Percentiles rank a stretch among this genome's conserved stretches.
These are phyloP conservation scores for Argyra leucocephala DNA, from an alignment of 2,888 invertebrate genomes.

Conservation along the genomic window DNA sequence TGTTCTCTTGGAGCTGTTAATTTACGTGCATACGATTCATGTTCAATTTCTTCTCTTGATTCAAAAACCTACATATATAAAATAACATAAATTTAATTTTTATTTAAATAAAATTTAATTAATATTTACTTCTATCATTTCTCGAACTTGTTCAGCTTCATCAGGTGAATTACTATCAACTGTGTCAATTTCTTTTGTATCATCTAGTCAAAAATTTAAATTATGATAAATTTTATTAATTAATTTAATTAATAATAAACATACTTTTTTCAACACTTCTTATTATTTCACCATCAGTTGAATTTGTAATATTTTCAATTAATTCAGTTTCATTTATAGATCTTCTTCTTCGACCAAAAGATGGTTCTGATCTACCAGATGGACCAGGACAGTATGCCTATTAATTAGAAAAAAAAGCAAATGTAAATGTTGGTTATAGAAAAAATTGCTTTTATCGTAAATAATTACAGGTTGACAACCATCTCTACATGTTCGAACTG, in stretches of 20 bases:
- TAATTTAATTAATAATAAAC: slow-evolving; percentile 18
- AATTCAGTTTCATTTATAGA: slow-evolving; percentile 41
- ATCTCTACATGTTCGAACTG: slow-evolving; percentile 77
- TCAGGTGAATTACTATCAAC: slow-evolving; percentile 31
- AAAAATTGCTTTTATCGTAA: not conserved
- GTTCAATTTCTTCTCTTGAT: slow-evolving; percentile 60
- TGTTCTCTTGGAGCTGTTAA: slow-evolving; percentile 57
- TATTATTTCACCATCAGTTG: slow-evolving; percentile 22
- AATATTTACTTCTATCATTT: slow-evolving; percentile 70
- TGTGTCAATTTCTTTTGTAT: slow-evolving; percentile 23
- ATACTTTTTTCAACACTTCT: slow-evolving; percentile 19
- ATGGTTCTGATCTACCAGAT: slow-evolving; percentile 69
- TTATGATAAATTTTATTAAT: slow-evolving; percentile 7
- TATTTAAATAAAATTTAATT: slow-evolving; percentile 8
- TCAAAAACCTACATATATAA: slow-evolving; percentile 61
- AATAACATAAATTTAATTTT: slow-evolving; percentile 4
- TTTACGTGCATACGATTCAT: slow-evolving; percentile 53
- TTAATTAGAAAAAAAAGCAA: slow-evolving; percentile 26
- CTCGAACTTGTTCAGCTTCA: slow-evolving; percentile 67
- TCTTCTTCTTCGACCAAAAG: slow-evolving; percentile 62
- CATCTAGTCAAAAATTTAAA: slow-evolving; percentile 20
- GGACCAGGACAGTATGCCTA: slow-evolving; percentile 74
- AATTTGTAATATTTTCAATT: slow-evolving; percentile 15
- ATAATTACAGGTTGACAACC: slow-evolving; percentile 68
- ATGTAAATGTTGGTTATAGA: slow-evolving; percentile 7